Evolutionary conservation across 1,140 invertebrate species (phyloP), one percentile per base, ranked within the genome.

Genomic region (Hyles euphorbiae): DNA sequence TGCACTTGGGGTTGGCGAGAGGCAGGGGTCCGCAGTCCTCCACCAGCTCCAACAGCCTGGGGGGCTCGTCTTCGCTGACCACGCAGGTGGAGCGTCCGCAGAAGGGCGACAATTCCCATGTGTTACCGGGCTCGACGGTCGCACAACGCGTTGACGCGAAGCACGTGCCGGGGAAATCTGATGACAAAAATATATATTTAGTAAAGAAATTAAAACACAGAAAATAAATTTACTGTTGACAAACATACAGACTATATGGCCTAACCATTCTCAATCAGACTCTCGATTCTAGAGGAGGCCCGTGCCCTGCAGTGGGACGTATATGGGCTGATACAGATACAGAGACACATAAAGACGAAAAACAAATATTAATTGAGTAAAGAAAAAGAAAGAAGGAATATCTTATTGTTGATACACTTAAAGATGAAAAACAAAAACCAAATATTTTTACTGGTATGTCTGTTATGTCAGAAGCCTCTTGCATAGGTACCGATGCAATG

Each of bases 91-190:
- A 96, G 61, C 94, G 93, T 8, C 96, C 96, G 71, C 96, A 97
- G 93, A 97, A 97, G 2, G 96, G 96, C 6, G 93, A 89, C 65
- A 97, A 79, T 36, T 96, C 95, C 96, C 96, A 97, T 34, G 93
- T 90, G 82, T 96, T 94, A 45, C 93, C 93, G 40, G 94, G 94
- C 76, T 96, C 95, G 34, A 96, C 93, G 10, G 95, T 96, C 1
- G 95, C 94, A 79, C 95, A 97, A 61, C 92, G 93, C n/a, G 96
- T 97, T 0, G 95, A 96, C 1, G 95, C 95, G 85, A 97, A 97
- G 75, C 96, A 97, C 90, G 96, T 92, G 7, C 94, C 95, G 48
- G 96, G 95, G 91, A 97, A 97, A 89, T 97, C 95, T 97, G 88
- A 5, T 74, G 61, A 70, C 71, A 65, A 70, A 70, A 22, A 50